Percentiles rank a stretch among this genome's conserved stretches.
Conservation (phyloP, 1,140 invertebrate genomes). For the Temnothorax curvispinosus region DNA sequence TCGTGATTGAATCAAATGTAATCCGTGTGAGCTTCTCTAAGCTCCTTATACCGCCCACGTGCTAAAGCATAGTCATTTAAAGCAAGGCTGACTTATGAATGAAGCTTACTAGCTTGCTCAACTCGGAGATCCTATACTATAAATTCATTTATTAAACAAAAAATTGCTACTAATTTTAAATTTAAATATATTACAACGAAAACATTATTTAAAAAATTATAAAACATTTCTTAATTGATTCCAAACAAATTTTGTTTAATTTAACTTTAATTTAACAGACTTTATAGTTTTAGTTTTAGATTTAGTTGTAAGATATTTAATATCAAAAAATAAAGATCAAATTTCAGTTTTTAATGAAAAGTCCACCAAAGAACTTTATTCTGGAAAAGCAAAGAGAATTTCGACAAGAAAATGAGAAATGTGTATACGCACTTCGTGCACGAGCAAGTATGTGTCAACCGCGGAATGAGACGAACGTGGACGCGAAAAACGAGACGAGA, state of each 20-base stretch:
- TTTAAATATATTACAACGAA: background rate
- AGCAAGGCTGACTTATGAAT: background rate
- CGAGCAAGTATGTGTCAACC: background rate
- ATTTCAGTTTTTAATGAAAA: background rate
- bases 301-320: background rate
- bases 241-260: background rate
- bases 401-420: background rate
- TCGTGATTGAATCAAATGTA: slow-evolving; percentile 21
- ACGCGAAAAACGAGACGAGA: slow-evolving; percentile 26
- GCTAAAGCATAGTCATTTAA: background rate
- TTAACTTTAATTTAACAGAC: background rate
- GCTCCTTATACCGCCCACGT: slow-evolving; percentile 18
- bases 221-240: background rate
- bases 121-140: background rate
- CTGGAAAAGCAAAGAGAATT: background rate
- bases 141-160: background rate
- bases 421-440: background rate
- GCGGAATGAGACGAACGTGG: background rate
- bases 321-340: background rate
- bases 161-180: background rate
- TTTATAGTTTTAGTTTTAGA: background rate
- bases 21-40: slow-evolving; percentile 31
- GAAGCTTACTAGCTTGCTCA: background rate
- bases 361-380: background rate
- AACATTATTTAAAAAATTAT: background rate